Conservation (phyloP, 2,888 invertebrate species). For the Cerastoderma edule region DNA sequence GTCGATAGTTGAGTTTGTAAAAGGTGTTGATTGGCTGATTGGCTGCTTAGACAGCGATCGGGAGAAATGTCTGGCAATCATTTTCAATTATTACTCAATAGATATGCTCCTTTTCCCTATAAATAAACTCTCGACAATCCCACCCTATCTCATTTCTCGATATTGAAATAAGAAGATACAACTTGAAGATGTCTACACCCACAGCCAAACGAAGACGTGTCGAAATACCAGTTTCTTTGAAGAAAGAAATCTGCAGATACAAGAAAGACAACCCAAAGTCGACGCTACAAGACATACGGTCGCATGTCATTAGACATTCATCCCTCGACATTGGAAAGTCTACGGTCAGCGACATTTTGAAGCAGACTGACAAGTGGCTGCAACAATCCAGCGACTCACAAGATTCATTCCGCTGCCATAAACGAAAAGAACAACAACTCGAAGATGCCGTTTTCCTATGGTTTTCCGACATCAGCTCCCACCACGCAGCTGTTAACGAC, state of each 20-base stretch:
- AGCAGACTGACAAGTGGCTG: constrained; percentile 24
- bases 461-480: constrained; percentile 28
- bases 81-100: too few species aligned
- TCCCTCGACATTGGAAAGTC: constrained; percentile 19
- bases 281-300: background rate
- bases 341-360: constrained; percentile 26
- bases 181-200: too few species aligned
- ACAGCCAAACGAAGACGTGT: too few species aligned
- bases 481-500: constrained; percentile 29
- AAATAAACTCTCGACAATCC: too few species aligned
- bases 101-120: too few species aligned
- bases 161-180: too few species aligned
- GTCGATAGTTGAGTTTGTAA: too few species aligned
- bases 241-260: background rate
- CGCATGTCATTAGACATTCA: background rate
- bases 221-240: background rate
- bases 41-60: too few species aligned
- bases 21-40: too few species aligned
- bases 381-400: background rate
- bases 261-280: background rate
- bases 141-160: too few species aligned
- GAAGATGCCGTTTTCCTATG: constrained; percentile 32
- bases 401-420: background rate
- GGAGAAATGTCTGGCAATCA: too few species aligned
- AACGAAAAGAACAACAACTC: constrained; percentile 25